A percentile compares a stretch with the other conserved stretches of the same genome.
These are phyloP conservation scores for Orchesella cincta DNA, from an alignment of 1,140 invertebrate genomes.

Conservation along the genomic window DNA sequence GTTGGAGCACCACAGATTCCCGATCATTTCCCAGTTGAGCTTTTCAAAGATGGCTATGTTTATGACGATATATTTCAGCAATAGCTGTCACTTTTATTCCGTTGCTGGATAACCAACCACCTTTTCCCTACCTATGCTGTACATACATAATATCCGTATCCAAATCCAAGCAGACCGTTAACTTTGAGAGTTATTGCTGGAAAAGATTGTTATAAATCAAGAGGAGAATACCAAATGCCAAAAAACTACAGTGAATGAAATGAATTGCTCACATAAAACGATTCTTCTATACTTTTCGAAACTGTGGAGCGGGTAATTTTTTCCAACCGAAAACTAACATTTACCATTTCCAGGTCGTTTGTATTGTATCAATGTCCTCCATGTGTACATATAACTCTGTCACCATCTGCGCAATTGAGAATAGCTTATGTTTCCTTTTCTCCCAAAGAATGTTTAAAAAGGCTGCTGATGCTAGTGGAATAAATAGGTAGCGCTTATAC, in stretches of 20 bases:
- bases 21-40: neutral
- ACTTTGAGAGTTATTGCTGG: conserved; percentile 19
- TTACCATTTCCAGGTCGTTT: conserved; percentile 23
- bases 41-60: neutral
- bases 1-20: neutral
- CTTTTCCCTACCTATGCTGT: neutral
- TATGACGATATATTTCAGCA: conserved; percentile 3
- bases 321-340: neutral
- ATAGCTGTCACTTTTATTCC: neutral
- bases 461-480: too few species aligned
- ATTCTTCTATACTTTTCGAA: neutral
- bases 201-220: conserved; percentile 21
- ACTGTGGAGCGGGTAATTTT: neutral
- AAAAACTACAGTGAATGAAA: conserved; percentile 14
- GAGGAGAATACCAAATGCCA: conserved; percentile 21
- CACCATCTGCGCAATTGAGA: neutral
- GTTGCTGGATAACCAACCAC: neutral
- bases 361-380: neutral
- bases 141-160: neutral
- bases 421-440: neutral
- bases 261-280: conserved; percentile 23
- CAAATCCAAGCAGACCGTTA: conserved; percentile 11
- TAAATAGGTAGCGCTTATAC: too few species aligned
- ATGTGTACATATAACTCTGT: neutral
- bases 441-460: too few species aligned